Base-by-base conservation (phyloP, 2,113 vertebrate genomes). In the Dicentrarchus labrax region DNA sequence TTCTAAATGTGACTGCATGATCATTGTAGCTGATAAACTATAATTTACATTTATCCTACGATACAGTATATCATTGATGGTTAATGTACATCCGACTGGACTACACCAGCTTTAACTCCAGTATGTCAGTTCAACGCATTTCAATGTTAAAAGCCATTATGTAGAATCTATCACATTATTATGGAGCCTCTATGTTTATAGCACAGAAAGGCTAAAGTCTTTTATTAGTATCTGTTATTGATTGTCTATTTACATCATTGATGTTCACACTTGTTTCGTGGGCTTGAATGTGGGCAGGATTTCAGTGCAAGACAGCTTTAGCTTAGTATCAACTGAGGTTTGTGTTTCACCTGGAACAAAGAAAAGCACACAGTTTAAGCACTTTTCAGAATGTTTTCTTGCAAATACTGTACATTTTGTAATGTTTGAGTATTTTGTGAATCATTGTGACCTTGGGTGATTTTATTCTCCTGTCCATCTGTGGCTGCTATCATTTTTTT, bases 331-430 rank as follows among this genome's bases (percentile, higher is more conserved):
- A 7, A 51, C 61, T 38, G 84, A 84, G 41, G 59, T 82, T 76
- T 82, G 72, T 38, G 39, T 87, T 82, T 72, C 83, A 71, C 76
- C 76, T 82, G 85, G 72, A 88, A 92, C 70, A 83, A 90, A 91
- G 83, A 76, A 47, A 84, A 91, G 90, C 92, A 92, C 93, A 92
- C 85, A 72, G 83, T 89, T 86, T 24, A 91, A 89, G 90, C 93
- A 94, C 94, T 94, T 94, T 95, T 84, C 86, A 80, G 86, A 82
- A 90, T 57, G 66, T 91, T 91, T 77, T 87, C 48, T 73, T 77
- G 56, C 78, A 85, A 81, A 92, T 87, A 89, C 82, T 91, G 89
- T 91, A 91, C 89, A 90, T 90, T 85, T 91, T 72, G 60, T 86
- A 68, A 88, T 72, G 84, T 87, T 85, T 57, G 57, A 78, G 86